Base-by-base conservation (phyloP, 2,888 invertebrate species). In the Agrochola lota region DNA sequence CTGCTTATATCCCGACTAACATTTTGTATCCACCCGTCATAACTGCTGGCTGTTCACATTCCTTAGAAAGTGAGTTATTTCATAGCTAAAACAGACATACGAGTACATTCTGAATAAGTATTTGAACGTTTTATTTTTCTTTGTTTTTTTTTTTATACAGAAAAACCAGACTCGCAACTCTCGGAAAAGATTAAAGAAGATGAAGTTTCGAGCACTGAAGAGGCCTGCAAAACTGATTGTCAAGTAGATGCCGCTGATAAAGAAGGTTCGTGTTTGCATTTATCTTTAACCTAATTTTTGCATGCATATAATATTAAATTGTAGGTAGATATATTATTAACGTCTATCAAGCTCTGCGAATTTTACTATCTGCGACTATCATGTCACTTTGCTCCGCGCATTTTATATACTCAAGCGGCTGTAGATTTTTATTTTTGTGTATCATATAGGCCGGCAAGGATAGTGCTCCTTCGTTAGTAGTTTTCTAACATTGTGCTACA, bases 201-300 rank as follows among this genome's bases (percentile, higher is more conserved):
- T 88, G 98, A 98, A 94, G 98, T 98, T 0, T 97, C 98, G 40
- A 98, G 98, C 92, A 98, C 98, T 0, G 98, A 98, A 91, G 98
- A 98, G 93, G 97, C 97, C 30, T 94, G 89, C 78, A 95, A 92
- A 86, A 85, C 87, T 12, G 92, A 92, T 35, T 80, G 72, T 26
- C 74, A 81, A n/a, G 79, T 74, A 20, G 88, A 91, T 63, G 88
- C 90, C 30, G 77, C 71, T 60, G 77, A 75, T 46, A 88, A 83
- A 82, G 88, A 89, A 85, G 91, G 92, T 92, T 5, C n/a, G 68
- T 71, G n/a, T 66, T 57, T 26, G 30, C 12, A 26, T 67, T 49
- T 26, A 15, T 49, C n/a, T 12, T 46, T 77, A 55, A 15, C 9
- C 23, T 9, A 30, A 17, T 55, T 3, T n/a, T 35, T 43, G 30